Percentiles rank a stretch among this genome's conserved stretches.
These are phyloP conservation scores for Molorchus minor DNA, from an alignment of 2,888 invertebrate genomes.

Conservation along the genomic window DNA sequence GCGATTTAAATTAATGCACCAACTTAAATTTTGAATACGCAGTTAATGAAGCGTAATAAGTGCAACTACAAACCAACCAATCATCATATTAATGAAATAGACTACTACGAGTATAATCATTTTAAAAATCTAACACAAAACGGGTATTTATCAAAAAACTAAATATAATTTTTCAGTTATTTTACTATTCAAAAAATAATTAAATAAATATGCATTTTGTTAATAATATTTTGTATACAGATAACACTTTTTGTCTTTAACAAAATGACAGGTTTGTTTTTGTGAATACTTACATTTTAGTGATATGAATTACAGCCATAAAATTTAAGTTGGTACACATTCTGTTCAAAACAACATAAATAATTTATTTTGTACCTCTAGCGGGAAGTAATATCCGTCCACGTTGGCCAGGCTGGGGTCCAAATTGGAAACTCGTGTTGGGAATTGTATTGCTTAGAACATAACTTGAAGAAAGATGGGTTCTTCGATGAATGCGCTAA, in stretches of 20 bases:
- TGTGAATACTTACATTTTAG: background rate
- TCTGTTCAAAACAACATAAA: background rate
- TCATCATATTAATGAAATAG: too few species aligned
- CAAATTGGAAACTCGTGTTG: conserved; percentile 64
- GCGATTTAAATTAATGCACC: too few species aligned
- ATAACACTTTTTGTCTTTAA: too few species aligned
- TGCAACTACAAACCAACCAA: too few species aligned
- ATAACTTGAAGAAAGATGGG: conserved; percentile 63
- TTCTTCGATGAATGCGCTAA: conserved; percentile 62
- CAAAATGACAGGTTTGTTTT: too few species aligned
- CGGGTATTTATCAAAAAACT: too few species aligned
- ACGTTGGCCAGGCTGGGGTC: conserved; percentile 85
- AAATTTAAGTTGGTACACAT: background rate
- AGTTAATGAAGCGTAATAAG: too few species aligned
- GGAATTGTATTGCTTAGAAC: conserved; percentile 60
- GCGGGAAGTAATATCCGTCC: conserved; percentile 83
- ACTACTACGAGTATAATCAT: too few species aligned
- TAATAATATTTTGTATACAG: background rate
- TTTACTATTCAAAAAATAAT: background rate
- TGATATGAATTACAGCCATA: background rate
- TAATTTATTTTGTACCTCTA: conserved; percentile 44
- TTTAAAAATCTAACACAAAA: too few species aligned
- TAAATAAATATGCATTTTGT: background rate
- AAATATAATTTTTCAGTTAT: background rate
- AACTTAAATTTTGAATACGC: too few species aligned